Base-by-base conservation (phyloP, 2,888 invertebrate species). In the Miltochrista miniata region DNA sequence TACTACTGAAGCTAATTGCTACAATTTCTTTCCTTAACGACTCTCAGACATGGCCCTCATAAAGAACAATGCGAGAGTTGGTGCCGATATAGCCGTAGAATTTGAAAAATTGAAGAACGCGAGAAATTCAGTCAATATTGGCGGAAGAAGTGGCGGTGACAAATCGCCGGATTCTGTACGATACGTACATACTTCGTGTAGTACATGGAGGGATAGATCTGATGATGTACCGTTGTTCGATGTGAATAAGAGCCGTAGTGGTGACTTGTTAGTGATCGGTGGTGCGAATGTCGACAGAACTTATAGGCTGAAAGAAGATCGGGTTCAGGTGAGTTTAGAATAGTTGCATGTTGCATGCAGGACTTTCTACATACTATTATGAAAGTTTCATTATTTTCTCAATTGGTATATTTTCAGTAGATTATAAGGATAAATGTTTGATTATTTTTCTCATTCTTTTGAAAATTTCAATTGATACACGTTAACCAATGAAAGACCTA, bases 51-150 rank as follows among this genome's bases (percentile, higher is more conserved):
- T 98, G 68, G 97, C 96, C 29, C 92, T 99, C 51, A 95, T 99
- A 72, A 95, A 97, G 90, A 98, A 99, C 87, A 99, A 99, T 87
- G 99, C 98, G 1, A 91, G 85, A 73, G 93, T 96, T 44, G 98
- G 96, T 13, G 95, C 96, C 48, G 90, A 95, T 79, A 96, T 98
- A 64, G 96, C 98, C 1, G 91, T 94, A 15, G 93, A 94, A 74
- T 90, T 94, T 72, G 86, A 90, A 74, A 86, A 89, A 74, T 70
- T 90, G 59, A 79, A 74, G 70, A 84, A 84, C 68, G 72, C 52
- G 68, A 67, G 62, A 67, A 76, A 69, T 59, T 62, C 67, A 62
- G 72, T 68, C 63, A 83, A 83, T 80, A 83, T 77, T 61, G 74
- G 74, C 61, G 62, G 61, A 45, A 64, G 73, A 46, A 74, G 67